Base-by-base conservation (phyloP, 2,113 vertebrate species). In the Engystomops pustulosus region DNA sequence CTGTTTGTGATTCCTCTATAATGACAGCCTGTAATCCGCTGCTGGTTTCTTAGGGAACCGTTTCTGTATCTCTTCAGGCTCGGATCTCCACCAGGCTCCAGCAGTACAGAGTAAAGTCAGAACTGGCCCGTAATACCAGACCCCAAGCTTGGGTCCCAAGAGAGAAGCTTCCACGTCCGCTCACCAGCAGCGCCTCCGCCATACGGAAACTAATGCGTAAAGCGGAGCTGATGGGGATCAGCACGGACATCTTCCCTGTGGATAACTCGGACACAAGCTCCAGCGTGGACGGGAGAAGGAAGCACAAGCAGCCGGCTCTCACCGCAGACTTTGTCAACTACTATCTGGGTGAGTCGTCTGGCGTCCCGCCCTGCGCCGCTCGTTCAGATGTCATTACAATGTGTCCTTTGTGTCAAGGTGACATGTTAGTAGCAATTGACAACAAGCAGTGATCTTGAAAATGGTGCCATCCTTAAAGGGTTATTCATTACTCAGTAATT, bases 261-360 rank as follows among this genome's bases (percentile, higher is more conserved):
- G 98, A 99, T 86, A 98, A 96, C 32, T 96, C 97, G 0, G 98
- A 99, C 83, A 95, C 97, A 4, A 98, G 93, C 49, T 96, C 98
- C 89, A 98, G 96, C 85, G 92, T 98, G 88, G 98, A 99, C 47
- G 98, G 97, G 75, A 94, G 98, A 77, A 92, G 98, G 82, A 99
- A 99, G 83, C 98, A 99, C 89, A 99, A 99, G 75, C 98, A 99
- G 17, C 98, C 98, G 1, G 98, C 98, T 3, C 95, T 99, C 68
- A 98, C 97, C 6, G 95, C 98, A 14, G 98, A 99, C 90, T 99
- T 99, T 80, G 98, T 99, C 86, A 99, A 99, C 92, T 99, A 99
- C 75, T 99, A 99, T 91, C 93, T 99, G 85, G 98, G 98, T 99
- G 90, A 93, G 90, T 84, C 76, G 77, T 80, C 7, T n/a, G n/a